Evolutionary conservation across 2,113 vertebrate genomes (phyloP).

Genomic region (Odocoileus hemionus): DNA sequence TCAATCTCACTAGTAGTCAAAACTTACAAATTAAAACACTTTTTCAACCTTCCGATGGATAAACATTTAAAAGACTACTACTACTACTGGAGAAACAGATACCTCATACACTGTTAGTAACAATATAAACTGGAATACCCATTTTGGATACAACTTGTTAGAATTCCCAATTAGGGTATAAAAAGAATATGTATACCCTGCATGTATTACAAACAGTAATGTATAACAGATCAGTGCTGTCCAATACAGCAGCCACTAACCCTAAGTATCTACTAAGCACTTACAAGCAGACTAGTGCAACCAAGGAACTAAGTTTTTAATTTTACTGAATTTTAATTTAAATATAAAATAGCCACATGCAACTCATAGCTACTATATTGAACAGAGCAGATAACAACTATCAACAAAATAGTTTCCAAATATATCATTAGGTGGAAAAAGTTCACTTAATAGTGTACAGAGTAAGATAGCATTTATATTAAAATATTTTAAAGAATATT

Average conservation of each 20-base stretch:
- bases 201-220: not conserved
- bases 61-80: not conserved
- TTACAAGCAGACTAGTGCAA: not conserved
- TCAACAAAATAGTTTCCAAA: not conserved
- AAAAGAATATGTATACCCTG: not conserved
- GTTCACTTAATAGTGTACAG: not conserved
- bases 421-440: not conserved
- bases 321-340: conserved; percentile 34
- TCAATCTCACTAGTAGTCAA: conserved; percentile 7
- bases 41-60: not conserved
- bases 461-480: not conserved
- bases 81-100: not conserved
- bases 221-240: not conserved
- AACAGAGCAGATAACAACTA: not conserved
- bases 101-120: not conserved
- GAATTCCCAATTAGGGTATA: not conserved
- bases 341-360: not conserved
- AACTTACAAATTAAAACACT: conserved; percentile 33
- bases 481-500: conserved; percentile 19
- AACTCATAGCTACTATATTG: not conserved
- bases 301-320: not conserved
- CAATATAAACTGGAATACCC: not conserved
- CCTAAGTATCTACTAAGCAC: not conserved
- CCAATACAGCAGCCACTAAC: not conserved
- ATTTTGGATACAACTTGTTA: not conserved